phyloP scores from a whole-genome alignment of 1,140 invertebrate genomes.

The Eriosoma lanigerum region DNA sequence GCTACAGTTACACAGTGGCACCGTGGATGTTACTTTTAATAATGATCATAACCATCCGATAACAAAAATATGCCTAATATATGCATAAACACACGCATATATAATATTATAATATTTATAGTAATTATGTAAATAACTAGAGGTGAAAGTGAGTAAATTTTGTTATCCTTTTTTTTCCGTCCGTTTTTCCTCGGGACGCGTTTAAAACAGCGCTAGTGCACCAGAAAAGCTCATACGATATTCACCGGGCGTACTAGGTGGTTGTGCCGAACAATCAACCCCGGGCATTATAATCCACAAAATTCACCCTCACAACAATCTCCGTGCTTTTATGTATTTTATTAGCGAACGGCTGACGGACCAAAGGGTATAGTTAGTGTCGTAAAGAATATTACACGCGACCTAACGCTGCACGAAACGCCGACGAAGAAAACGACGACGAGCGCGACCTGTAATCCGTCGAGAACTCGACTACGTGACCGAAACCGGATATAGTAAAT shows the following conservation, averaged over 20 bases:
- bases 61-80: too few species aligned
- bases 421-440: not conserved
- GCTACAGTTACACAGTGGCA: too few species aligned
- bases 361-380: constrained; percentile 11
- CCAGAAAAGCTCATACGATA: constrained; percentile 31
- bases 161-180: not conserved
- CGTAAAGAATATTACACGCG: constrained; percentile 12
- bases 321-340: not conserved
- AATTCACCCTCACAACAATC: not conserved
- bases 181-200: not conserved
- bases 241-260: constrained; percentile 21
- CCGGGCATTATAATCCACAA: constrained; percentile 29
- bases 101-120: too few species aligned
- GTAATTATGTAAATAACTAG: not conserved
- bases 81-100: too few species aligned
- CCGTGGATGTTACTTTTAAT: too few species aligned
- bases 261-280: constrained; percentile 32
- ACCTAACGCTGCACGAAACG: too few species aligned
- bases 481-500: not conserved
- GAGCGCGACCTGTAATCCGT: constrained; percentile 10
- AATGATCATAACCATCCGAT: too few species aligned
- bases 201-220: not conserved
- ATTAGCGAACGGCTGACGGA: constrained; percentile 6
- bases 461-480: constrained; percentile 11
- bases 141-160: too few species aligned